These are phyloP conservation scores for Trichogramma dendrolimi DNA, from an alignment of 2,888 invertebrate species.

Conservation along the genomic window DNA sequence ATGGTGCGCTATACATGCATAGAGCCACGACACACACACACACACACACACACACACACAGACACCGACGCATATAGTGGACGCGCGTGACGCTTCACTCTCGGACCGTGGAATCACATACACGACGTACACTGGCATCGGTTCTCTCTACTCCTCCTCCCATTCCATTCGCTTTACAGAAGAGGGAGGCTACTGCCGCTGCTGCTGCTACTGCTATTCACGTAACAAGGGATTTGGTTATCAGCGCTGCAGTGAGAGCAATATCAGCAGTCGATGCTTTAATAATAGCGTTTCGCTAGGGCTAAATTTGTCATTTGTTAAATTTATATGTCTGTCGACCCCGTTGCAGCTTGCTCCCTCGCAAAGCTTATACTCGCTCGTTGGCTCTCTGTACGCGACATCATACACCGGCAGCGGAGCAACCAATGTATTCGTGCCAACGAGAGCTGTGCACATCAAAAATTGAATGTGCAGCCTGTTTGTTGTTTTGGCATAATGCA, in stretches of 20 bases:
- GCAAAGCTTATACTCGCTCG: background rate
- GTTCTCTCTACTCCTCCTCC: background rate
- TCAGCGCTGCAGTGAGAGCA: slow-evolving; percentile 14
- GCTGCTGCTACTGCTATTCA: slow-evolving; percentile 11
- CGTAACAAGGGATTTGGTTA: slow-evolving; percentile 25
- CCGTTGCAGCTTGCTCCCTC: slow-evolving; percentile 1
- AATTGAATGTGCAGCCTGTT: too few relatives aligned
- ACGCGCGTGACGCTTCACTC: background rate
- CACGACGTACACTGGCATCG: background rate
- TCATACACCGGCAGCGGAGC: too few relatives aligned
- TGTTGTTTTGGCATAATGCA: too few relatives aligned
- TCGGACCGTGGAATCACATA: too few relatives aligned
- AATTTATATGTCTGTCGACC: slow-evolving; percentile 23
- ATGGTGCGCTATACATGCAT: background rate
- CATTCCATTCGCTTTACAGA: background rate
- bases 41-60: slow-evolving; percentile 2
- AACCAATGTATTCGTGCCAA: too few relatives aligned
- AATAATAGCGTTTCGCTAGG: slow-evolving; percentile 23
- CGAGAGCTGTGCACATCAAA: too few relatives aligned
- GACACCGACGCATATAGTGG: background rate
- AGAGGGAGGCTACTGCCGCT: slow-evolving; percentile 24
- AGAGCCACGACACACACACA: background rate
- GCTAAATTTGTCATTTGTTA: slow-evolving; percentile 30
- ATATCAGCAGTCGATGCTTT: slow-evolving; percentile 16
- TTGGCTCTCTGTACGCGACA: background rate